Evolutionary conservation across 2,797 vertebrate species (phyloP).

Genomic region (Balearica regulorum): DNA sequence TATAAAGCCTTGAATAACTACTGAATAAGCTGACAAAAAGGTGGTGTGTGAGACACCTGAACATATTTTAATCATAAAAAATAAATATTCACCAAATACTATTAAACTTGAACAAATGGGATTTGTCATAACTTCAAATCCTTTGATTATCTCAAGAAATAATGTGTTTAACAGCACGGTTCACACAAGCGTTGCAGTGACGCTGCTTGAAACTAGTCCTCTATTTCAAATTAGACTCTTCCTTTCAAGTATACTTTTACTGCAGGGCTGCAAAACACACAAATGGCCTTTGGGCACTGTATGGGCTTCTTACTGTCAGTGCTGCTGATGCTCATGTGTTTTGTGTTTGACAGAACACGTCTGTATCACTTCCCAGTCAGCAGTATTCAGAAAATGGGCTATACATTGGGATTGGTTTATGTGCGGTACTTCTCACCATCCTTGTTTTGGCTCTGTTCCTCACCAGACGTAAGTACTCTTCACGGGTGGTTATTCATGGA

Average conservation of each 20-base stretch:
- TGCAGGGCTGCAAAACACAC: background rate
- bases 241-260: background rate
- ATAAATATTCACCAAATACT: background rate
- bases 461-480: slow-evolving; percentile 27
- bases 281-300: background rate
- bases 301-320: background rate
- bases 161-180: background rate
- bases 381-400: background rate
- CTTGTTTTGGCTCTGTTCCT: slow-evolving; percentile 14
- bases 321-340: background rate
- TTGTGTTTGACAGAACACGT: background rate
- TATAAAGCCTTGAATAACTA: background rate
- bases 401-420: slow-evolving; percentile 2
- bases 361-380: fast-evolving
- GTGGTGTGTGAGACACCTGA: background rate
- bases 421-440: background rate
- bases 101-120: background rate
- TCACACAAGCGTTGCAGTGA: background rate
- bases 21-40: background rate
- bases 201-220: background rate
- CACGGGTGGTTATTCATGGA: background rate
- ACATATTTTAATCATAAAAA: background rate
- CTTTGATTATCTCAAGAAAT: background rate
- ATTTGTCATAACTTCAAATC: background rate
- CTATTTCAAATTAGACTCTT: background rate